Evolutionary conservation across 2,888 invertebrate genomes (phyloP).

Genomic region (Mylabris sibirica): DNA sequence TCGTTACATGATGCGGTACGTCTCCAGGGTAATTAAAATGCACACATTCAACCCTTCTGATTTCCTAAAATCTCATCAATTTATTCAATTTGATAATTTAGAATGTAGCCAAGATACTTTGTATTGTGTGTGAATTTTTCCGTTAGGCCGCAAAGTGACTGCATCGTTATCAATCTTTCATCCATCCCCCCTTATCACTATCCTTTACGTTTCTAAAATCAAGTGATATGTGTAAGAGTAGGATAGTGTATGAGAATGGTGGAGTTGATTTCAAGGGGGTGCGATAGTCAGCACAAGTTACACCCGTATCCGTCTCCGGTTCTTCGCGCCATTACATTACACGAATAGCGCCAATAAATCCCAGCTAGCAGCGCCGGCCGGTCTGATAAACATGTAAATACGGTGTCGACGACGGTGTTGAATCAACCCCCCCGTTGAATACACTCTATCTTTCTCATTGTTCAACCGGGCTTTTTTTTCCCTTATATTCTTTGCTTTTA

Average conservation of each 20-base stretch:
- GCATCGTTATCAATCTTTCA: constrained; percentile 35
- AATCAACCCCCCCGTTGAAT: background rate
- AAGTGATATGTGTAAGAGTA: background rate
- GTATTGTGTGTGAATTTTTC: constrained; percentile 16
- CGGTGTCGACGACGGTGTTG: constrained; percentile 33
- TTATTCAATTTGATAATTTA: too few species aligned
- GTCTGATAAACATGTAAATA: constrained; percentile 59
- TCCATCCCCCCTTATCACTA: too few species aligned
- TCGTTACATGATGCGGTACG: background rate
- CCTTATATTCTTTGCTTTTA: background rate
- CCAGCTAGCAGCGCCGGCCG: constrained; percentile 49
- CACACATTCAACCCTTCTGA: background rate
- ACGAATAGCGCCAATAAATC: constrained; percentile 55
- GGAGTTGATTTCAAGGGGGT: constrained; percentile 4
- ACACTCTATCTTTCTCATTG: background rate
- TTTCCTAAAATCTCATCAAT: too few species aligned
- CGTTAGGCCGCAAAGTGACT: constrained; percentile 34
- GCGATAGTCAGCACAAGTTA: constrained; percentile 40
- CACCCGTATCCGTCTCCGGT: constrained; percentile 56
- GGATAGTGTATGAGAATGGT: constrained; percentile 13
- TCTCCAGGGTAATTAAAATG: constrained; percentile 3
- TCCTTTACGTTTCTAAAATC: background rate
- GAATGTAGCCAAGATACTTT: too few species aligned
- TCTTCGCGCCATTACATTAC: constrained; percentile 56
- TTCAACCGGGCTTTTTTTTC: background rate